phyloP scores from a whole-genome alignment of 2,888 invertebrate genomes.

The Zootermopsis nevadensis region DNA sequence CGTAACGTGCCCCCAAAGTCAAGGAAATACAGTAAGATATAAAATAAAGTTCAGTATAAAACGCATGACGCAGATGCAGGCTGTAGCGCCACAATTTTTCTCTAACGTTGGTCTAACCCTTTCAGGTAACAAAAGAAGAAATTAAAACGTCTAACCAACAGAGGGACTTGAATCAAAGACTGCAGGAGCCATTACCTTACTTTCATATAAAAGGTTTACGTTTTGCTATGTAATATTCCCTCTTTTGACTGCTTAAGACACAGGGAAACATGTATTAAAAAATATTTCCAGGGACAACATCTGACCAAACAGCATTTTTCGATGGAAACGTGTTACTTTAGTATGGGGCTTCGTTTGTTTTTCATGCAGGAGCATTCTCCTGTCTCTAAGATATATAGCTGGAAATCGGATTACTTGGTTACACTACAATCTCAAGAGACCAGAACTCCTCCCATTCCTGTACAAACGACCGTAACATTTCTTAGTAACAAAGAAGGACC shows the following conservation, averaged over 20 bases:
- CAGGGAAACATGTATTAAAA: not conserved
- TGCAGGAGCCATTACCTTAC: not conserved
- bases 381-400: conserved; percentile 41
- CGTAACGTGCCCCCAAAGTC: too few relatives aligned
- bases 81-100: not conserved
- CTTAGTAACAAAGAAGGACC: conserved; percentile 46
- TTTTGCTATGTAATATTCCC: conserved; percentile 7
- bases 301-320: conserved; percentile 10
- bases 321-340: conserved; percentile 14
- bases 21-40: too few relatives aligned
- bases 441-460: conserved; percentile 29
- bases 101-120: conserved; percentile 2
- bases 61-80: not conserved
- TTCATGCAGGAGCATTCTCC: conserved; percentile 12
- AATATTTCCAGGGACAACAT: not conserved
- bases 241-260: conserved; percentile 11
- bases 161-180: not conserved
- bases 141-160: not conserved
- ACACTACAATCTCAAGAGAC: conserved; percentile 46
- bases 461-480: conserved; percentile 45
- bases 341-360: conserved; percentile 31
- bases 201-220: conserved; percentile 28
- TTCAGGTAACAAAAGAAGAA: not conserved
- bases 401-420: conserved; percentile 46
- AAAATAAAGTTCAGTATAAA: too few relatives aligned